Evolutionary conservation across 2,888 invertebrate species (phyloP), one percentile per base, ranked within the genome.

Genomic region (Leptogaster cylindrica): DNA sequence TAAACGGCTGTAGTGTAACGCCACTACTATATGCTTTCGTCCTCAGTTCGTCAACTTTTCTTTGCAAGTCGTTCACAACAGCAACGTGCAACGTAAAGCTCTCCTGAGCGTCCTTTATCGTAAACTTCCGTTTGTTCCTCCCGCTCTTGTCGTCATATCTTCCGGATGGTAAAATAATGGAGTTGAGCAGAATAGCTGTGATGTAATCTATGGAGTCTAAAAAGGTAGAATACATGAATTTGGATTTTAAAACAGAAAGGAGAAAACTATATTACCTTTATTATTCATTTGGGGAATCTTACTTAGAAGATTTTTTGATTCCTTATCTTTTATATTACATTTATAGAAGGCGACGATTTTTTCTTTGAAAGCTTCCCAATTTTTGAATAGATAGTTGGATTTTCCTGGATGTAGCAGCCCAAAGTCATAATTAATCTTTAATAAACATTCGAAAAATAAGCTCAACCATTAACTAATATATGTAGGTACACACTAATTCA

Each of bases 1-100:
- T 20, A 16, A 48, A 48, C 14, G 48, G 48, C 18, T 48, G 48
- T 23, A 48, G 25, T 2, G 39, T 39, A 39, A 39, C 18, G 46
- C 46, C 46, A 46, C 46, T 46, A 46, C 46, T 46, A 46, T 46
- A 46, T 46, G 46, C 46, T 20, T 46, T 46, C 7, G 46, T 46
- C 20, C 46, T 46, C 46, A 20, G 48, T 48, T 48, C 4, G 2
- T 8, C 25, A n/a, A 20, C 18, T 48, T 48, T 48, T 48, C 25
- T 18, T 48, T 10, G 18, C 46, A 46, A 18, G 23, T 50, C 50
- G 50, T 50, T 50, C 20, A 50, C 12, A 12, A 27, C 50, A 25
- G n/a, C 20, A 10, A 39, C 39, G 3, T 39, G 39, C n/a, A 39
- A 6, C 10, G 39, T 10, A 39, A 39, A 39, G 39, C 39, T 39